These are phyloP conservation scores for Thamnophis elegans DNA, from an alignment of 2,797 vertebrate species.

Conservation along the genomic window DNA sequence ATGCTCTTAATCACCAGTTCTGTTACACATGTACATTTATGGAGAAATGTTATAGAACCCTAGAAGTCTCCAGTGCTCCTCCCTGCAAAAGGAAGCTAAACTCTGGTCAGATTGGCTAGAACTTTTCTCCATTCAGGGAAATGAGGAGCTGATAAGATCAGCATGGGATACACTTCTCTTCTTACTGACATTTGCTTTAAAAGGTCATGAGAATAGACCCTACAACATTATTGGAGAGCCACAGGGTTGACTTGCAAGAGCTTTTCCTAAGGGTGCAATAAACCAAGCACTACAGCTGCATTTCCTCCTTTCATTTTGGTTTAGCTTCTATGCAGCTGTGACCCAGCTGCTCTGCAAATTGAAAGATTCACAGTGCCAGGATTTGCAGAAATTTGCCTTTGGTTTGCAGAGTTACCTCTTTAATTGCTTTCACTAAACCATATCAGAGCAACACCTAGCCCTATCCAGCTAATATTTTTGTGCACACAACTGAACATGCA, in stretches of 20 bases:
- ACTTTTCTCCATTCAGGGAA: neutral
- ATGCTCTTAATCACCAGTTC: neutral
- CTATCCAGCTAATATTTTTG: neutral
- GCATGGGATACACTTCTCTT: neutral
- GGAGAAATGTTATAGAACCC: neutral
- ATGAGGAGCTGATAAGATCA: neutral
- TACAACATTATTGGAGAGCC: neutral
- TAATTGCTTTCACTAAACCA: neutral
- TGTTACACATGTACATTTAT: neutral
- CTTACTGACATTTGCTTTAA: neutral
- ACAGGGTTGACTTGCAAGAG: neutral
- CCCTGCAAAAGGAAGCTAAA: neutral
- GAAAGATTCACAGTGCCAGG: neutral
- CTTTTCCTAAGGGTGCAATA: neutral
- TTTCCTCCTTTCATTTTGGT: neutral
- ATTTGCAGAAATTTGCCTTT: neutral
- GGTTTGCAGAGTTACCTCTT: neutral
- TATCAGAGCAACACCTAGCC: neutral
- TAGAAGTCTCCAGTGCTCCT: neutral
- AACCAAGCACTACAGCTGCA: neutral
- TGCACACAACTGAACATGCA: neutral
- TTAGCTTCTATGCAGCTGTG: neutral
- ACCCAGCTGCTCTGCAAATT: neutral
- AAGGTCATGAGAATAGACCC: constrained; percentile 4
- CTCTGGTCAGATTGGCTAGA: neutral